A percentile compares a stretch with the other conserved stretches of the same genome.
Evolutionary conservation across 2,797 vertebrate genomes (phyloP).

Genomic region (Diplodus sargus): DNA sequence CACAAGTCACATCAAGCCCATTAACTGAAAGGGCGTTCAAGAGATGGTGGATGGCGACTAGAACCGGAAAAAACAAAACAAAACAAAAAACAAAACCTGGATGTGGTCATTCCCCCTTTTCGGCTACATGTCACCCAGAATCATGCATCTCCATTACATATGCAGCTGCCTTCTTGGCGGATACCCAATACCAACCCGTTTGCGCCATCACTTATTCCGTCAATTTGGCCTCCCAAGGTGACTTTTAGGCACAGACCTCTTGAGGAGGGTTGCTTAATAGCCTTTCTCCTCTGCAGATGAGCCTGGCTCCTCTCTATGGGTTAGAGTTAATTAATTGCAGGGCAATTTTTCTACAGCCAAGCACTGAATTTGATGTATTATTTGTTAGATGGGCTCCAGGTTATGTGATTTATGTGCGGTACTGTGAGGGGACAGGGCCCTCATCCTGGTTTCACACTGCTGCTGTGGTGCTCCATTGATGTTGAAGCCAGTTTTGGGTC

Average conservation of each 20-base stretch:
- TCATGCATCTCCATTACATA: constrained; percentile 40
- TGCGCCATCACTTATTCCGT: constrained; percentile 80
- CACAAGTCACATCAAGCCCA: constrained; percentile 59
- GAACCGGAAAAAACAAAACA: too few species aligned
- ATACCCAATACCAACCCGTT: constrained; percentile 63
- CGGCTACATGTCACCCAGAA: constrained; percentile 46
- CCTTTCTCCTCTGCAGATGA: constrained; percentile 51
- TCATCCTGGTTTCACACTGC: constrained; percentile 43
- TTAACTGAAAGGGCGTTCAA: constrained; percentile 73
- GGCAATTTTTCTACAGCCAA: not conserved
- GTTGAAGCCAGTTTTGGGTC: constrained; percentile 72
- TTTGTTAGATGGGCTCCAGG: not conserved
- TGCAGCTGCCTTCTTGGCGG: constrained; percentile 48
- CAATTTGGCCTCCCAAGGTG: constrained; percentile 84
- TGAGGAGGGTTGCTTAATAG: constrained; percentile 59
- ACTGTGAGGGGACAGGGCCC: constrained; percentile 51
- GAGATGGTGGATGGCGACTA: constrained; percentile 55
- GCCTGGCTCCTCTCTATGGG: constrained; percentile 17
- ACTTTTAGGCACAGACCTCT: constrained; percentile 80
- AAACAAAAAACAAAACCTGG: constrained; percentile 55
- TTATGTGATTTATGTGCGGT: constrained; percentile 20
- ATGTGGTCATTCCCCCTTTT: constrained; percentile 71
- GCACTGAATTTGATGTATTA: not conserved
- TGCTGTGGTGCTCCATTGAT: constrained; percentile 58
- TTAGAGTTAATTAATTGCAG: constrained; percentile 45